Base-by-base conservation (phyloP, 1,140 invertebrate genomes). In the Drosophila simulans region DNA sequence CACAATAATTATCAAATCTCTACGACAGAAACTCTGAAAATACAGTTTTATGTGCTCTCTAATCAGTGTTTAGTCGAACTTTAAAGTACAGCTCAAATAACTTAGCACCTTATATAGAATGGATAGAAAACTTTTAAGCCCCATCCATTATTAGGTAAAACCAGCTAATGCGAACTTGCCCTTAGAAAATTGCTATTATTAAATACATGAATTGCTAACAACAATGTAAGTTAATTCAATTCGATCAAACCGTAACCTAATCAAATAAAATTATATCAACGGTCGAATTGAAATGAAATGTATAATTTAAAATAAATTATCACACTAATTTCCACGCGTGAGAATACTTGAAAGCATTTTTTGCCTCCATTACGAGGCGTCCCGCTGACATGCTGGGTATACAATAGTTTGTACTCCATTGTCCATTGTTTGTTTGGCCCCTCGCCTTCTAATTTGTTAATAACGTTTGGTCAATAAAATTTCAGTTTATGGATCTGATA, bases 391-490 rank as follows among this genome's bases (percentile, higher is more conserved):
- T n/a, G n/a, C 35, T 40, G 2, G 49, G 20, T 42, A 54, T 4
- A 73, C 10, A 48, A n/a, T 59, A 31, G 46, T 60, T 72, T 53
- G 42, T 49, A 51, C 37, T 20, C 25, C 37, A 43, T 64, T 66
- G 34, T 60, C 48, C 20, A 37, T 62, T 60, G 68, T 62, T 63
- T 74, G 51, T 56, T 63, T 74, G 34, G 43, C 45, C 39, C 51
- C 51, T 49, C 8, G 35, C 22, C 37, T 11, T n/a, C 45, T 64
- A 64, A 74, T 74, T 74, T 54, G 51, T 55, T 73, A 74, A 74
- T 73, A 73, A 73, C 71, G 71, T 73, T 62, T 63, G 37, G 57
- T 42, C 69, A 73, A 73, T 73, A 74, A 74, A 74, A 63, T 56
- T 70, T 17, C 64, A 70, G 56, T 72, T 62, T 73, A 63, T 63